phyloP scores from a whole-genome alignment of 1,140 invertebrate species.

The Andricus grossulariae region DNA sequence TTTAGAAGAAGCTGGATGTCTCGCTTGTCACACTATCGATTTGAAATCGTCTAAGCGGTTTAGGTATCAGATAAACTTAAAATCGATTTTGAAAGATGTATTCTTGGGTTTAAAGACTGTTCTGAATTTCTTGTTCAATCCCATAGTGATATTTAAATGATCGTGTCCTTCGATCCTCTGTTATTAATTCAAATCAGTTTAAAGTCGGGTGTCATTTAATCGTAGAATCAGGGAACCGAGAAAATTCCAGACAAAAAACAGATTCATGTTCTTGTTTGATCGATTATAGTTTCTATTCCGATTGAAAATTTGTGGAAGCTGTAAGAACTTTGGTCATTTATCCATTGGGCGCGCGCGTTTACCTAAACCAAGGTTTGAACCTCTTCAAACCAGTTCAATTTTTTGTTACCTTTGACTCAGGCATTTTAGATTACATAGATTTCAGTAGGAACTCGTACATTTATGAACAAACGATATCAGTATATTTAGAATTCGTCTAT shows the following conservation, averaged over 20 bases:
- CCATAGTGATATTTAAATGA: conserved; percentile 84
- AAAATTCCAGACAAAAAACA: no score
- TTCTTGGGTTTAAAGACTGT: conserved; percentile 82
- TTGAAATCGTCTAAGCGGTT: conserved; percentile 75
- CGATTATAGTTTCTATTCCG: no score
- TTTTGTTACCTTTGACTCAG: conserved; percentile 44
- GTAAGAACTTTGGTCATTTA: neutral
- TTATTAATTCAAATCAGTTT: neutral
- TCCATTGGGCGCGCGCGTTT: neutral
- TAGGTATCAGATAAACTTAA: conserved; percentile 72
- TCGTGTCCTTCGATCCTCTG: neutral
- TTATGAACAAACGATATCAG: conserved; percentile 11
- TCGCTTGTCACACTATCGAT: conserved; percentile 79
- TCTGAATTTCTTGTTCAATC: conserved; percentile 85
- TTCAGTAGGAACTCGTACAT: conserved; percentile 3
- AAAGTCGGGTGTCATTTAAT: neutral
- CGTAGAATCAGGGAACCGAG: neutral
- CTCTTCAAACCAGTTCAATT: neutral
- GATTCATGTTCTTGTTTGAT: no score
- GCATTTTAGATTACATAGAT: conserved; percentile 30
- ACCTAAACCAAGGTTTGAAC: neutral
- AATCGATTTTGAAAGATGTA: conserved; percentile 77
- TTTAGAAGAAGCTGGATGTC: conserved; percentile 81
- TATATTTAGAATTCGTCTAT: conserved; percentile 21
- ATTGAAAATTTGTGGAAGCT: no score